phyloP scores from a whole-genome alignment of 2,888 invertebrate genomes.

The Thereva unica region DNA sequence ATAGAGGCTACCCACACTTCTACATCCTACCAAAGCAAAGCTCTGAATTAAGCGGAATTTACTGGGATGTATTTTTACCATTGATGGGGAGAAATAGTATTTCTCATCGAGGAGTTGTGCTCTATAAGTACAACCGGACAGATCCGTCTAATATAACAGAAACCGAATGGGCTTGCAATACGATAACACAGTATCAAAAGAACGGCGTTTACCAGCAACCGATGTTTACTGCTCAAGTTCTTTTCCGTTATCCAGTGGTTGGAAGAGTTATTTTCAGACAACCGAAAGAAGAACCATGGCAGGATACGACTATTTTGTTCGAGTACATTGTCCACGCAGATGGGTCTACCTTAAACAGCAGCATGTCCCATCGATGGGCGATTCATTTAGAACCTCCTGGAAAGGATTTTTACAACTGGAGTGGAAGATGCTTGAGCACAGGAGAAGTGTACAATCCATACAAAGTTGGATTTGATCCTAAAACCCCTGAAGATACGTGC shows the following conservation, averaged over 20 bases:
- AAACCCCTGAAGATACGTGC: conserved; percentile 66
- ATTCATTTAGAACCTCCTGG: conserved; percentile 79
- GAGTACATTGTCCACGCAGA: conserved; percentile 88
- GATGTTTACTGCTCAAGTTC: conserved; percentile 77
- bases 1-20: conserved; percentile 69
- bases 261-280: conserved; percentile 83
- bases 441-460: conserved; percentile 79
- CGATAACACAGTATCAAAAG: conserved; percentile 66
- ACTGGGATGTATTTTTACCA: conserved; percentile 85
- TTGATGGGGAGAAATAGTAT: conserved; percentile 79
- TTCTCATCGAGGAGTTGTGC: conserved; percentile 72
- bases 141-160: conserved; percentile 51
- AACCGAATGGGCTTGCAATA: conserved; percentile 63
- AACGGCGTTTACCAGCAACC: conserved; percentile 71
- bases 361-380: conserved; percentile 79
- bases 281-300: conserved; percentile 75
- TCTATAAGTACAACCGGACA: conserved; percentile 51
- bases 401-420: conserved; percentile 90
- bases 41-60: conserved; percentile 72
- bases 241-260: conserved; percentile 85
- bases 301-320: conserved; percentile 82
- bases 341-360: conserved; percentile 76
- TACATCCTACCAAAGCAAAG: conserved; percentile 70
- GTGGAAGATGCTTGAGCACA: conserved; percentile 78
- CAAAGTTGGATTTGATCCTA: conserved; percentile 66